Evolutionary conservation across 2,888 invertebrate genomes (phyloP), one percentile per base, ranked within the genome.

Genomic region (Lamellibrachia satsuma): DNA sequence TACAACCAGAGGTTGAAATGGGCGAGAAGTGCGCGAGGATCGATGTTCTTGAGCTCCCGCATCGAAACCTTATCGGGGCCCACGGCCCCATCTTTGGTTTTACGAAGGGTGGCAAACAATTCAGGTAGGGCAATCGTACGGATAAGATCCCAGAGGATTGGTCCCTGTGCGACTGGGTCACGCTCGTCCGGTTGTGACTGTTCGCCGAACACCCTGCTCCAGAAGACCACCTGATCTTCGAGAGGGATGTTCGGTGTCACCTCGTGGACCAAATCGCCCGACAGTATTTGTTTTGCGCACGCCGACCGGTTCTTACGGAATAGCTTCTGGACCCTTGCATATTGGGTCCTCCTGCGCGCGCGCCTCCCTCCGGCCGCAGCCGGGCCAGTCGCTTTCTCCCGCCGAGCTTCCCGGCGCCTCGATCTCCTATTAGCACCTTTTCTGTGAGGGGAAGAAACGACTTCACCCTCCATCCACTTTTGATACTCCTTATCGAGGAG

Each of bases 1-100:
- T 91, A n/a, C n/a, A n/a, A 91, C 91, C 91, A 91, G 15, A 91
- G 91, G 52, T 91, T 91, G 52, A 91, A 91, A n/a, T 11, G 91
- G 22, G 22, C 91, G 3, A 11, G 91, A 15, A 91, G 91, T 3
- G 91, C 91, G 11, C 7, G 51, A 15, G 91, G 91, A n/a, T 91
- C 91, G n/a, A 27, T 4, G 3, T 91, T 91, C 0, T 3, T 0
- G 3, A 91, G 3, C 11, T 91, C 91, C 11, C n/a, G 22, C 0
- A 15, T 15, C 11, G 91, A 91, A n/a, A 91, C n/a, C 2, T n/a
- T 0, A 1, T 91, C 91, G 3, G 22, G 3, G 3, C 2, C n/a
- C 3, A 11, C 91, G 11, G 22, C 91, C 15, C 0, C 8, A 91
- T n/a, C 91, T 27, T 91, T 91, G 91, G 91, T 15, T 27, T 91